Base-by-base conservation (phyloP, 1,140 invertebrate genomes). In the Caenorhabditis briggsae region DNA sequence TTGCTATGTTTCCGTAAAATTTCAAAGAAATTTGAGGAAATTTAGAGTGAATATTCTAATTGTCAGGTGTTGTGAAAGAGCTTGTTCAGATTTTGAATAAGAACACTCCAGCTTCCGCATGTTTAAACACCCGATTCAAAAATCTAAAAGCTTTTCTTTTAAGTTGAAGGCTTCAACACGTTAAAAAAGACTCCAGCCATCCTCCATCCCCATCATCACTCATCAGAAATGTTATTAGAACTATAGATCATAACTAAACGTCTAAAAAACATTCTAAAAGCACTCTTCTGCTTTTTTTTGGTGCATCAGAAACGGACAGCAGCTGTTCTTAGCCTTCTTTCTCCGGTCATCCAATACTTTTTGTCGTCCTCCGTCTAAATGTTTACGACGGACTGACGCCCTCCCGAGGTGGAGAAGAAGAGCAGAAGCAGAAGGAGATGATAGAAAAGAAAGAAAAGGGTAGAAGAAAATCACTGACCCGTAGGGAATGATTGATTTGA, bases 311-410 rank as follows among this genome's bases (percentile, higher is more conserved):
- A 23, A 48, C 33, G 33, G 33, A 46, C 70, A 78, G 70, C 46
- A 50, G 70, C 50, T 78, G 46, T 50, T 78, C 14, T 6, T 61
- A 18, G 16, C 50, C 5, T 16, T 53, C 50, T 53, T 16, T 48
- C 43, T 78, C 70, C 70, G 70, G 46, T 78, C 43, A 78, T 78
- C 46, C 70, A 78, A 78, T 78, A 78, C 70, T 78, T 78, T 78
- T 78, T 50, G 70, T 65, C n/a, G 70, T 78, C 70, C 33, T 33
- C 33, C 70, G 70, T 78, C 70, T 50, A 78, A 78, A 78, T 78
- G 70, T 78, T 78, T 78, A 78, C 70, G 70, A 78, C 70, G 70
- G 3, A 50, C 70, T 78, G 70, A 78, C 70, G 70, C 70, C 70
- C 65, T 43, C 33, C 70, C 56, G n/a, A 14, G 56, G n/a, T n/a